Evolutionary conservation across 2,797 vertebrate species (phyloP), one percentile per base, ranked within the genome.

Genomic region (Hafferia zeledoni): DNA sequence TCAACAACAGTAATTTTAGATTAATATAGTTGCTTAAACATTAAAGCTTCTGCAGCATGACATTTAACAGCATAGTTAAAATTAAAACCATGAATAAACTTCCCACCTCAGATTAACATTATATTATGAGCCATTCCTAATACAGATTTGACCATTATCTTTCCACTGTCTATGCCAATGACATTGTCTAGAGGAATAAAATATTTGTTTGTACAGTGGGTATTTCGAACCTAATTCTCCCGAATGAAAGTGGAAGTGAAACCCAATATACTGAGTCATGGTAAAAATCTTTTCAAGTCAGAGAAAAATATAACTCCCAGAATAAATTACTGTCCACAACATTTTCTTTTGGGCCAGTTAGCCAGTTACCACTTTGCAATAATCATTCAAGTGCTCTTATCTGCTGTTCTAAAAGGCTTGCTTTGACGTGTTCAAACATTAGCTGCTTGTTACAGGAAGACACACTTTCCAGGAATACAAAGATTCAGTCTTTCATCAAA

Each of bases 381-480:
- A 67, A 95, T 88, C 49, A 83, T 93, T 97, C 81, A 94, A 95
- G 49, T 91, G 86, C 74, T 92, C 90, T 95, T 96, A 94, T 95
- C 93, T 97, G 43, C 43, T 90, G 85, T 94, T 94, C 75, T 89
- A 70, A 96, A 96, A 96, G 84, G 65, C 53, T 88, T 79, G 35
- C 89, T 95, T 96, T 95, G 80, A 60, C 59, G 5, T 83, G 44
- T 93, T 96, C 95, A 93, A 97, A 95, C 41, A 24, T 90, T 92
- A 94, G 70, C 79, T 87, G 55, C 92, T 96, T 94, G 77, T 87
- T 95, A 92, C 47, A 95, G 70, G 70, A 95, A 88, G 83, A 92
- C 86, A 95, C 94, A 83, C 75, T 94, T 89, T 95, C 94, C 84
- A 96, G 70, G 91, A 91, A 94, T 75, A 94, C 59, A 90, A 89